Base-by-base conservation (phyloP, 1,140 invertebrate genomes). In the Acromyrmex charruanus region DNA sequence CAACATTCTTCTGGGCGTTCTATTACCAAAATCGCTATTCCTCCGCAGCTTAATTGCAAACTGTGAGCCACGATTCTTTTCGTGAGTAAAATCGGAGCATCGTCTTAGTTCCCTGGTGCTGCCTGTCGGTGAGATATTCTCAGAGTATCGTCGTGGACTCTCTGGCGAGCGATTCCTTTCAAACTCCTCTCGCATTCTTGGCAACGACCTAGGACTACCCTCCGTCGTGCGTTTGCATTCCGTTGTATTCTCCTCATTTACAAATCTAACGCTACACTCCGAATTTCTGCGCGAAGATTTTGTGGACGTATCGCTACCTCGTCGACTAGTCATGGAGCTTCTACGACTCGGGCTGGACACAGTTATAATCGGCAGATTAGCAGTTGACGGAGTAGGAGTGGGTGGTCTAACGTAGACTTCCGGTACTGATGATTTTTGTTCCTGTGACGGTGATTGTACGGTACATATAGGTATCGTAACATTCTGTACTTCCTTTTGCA, bases 371-470 rank as follows among this genome's bases (percentile, higher is more conserved):
- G 94, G 94, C 31, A 95, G 74, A 88, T 93, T 94, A 18, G 86
- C 91, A 1, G 90, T 86, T n/a, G 94, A 93, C 5, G 95, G 94
- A 0, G 94, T 95, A 9, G 94, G 94, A 9, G 94, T 95, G 0
- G 94, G 95, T 21, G 95, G 95, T 58, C 94, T 89, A 2, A 95
- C 94, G 44, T 95, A 94, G 2, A 95, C 94, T 77, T 94, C 94
- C 16, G 95, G 94, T 44, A 94, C 94, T 0, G 94, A 93, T 1
- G 94, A 94, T 49, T 35, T 71, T n/a, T 71, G 77, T 51, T 84
- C 69, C 0, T 84, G 80, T 14, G 31, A 61, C 4, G 80, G 39
- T 25, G 28, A 84, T 49, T 84, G 80, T 31, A 75, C 39, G 35
- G 53, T 59, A 25, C 63, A 81, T 10, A 9, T 51, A n/a, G 55